Evolutionary conservation across 1,140 invertebrate genomes (phyloP).

Genomic region (Bombus soroeensis): DNA sequence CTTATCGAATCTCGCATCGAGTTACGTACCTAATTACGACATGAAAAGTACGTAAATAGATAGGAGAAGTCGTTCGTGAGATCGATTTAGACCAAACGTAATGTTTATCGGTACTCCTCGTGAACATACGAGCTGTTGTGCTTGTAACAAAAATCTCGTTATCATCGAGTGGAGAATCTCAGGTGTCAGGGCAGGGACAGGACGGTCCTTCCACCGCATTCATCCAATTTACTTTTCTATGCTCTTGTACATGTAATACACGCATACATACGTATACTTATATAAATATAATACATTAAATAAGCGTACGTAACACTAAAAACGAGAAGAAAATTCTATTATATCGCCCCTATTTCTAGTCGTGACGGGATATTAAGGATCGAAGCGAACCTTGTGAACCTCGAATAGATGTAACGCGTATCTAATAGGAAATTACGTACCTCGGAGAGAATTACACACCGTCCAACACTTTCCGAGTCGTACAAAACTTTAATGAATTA

Average conservation of each 20-base stretch:
- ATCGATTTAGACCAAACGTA: neutral
- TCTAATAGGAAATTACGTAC: slow-evolving; percentile 15
- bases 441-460: neutral
- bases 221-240: slow-evolving; percentile 8
- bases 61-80: neutral
- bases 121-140: neutral
- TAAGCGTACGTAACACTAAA: slow-evolving; percentile 22
- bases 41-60: neutral
- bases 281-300: neutral
- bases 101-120: neutral
- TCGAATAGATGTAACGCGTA: slow-evolving; percentile 17
- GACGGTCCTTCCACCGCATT: neutral
- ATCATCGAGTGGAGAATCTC: neutral
- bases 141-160: neutral
- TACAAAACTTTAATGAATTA: too few relatives aligned
- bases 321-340: neutral
- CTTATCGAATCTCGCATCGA: neutral
- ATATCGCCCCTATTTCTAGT: slow-evolving; percentile 30
- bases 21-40: neutral
- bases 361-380: slow-evolving; percentile 26
- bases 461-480: slow-evolving; percentile 1
- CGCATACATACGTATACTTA: slow-evolving; percentile 3
- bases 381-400: neutral
- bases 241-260: neutral
- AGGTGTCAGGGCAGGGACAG: neutral